Base-by-base conservation (phyloP, 2,113 vertebrate species). In the Epinephelus cyanopodus region DNA sequence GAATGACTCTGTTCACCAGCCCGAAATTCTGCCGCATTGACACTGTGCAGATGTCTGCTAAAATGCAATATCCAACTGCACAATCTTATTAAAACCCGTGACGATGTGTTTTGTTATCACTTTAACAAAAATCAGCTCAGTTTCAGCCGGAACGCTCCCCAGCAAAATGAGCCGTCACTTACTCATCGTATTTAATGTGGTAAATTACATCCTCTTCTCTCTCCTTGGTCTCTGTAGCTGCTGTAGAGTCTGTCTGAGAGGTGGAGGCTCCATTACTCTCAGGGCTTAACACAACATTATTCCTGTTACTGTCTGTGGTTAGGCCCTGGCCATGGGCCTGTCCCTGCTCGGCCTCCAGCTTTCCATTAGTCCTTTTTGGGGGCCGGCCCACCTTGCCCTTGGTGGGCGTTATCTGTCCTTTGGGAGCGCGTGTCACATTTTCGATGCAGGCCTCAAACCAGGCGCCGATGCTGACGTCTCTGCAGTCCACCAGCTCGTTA, bases 121-220 rank as follows among this genome's bases (percentile, higher is more conserved):
- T 39, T 56, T 21, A 62, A 72, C 66, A 21, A 3, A 47, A 54
- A 58, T 50, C 39, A 17, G 47, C 37, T 68, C 56, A 58, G 29
- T 0, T n/a, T 23, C 57, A 54, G 72, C 56, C 15, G 18, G 23
- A 33, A 25, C 18, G 7, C 19, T 72, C 23, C n/a, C 50, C 64
- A n/a, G 52, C 45, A 73, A 19, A 81, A 60, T 12, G 45, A 78
- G 66, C 12, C 74, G 18, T 72, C 67, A 99, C 98, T 99, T 98
- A 99, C 98, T 99, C 98, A 85, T 99, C 98, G 3, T 99, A 99
- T 96, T 98, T 97, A 95, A 99, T 99, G 96, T 96, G 98, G 96
- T 99, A 99, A 93, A 96, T 90, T 92, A 96, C 91, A 81, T 97
- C 97, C 92, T 98, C 96, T 90, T 92, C 92, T 90, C 81, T 89